Evolutionary conservation across 2,888 invertebrate species (phyloP).

Genomic region (Bellardia bayeri): DNA sequence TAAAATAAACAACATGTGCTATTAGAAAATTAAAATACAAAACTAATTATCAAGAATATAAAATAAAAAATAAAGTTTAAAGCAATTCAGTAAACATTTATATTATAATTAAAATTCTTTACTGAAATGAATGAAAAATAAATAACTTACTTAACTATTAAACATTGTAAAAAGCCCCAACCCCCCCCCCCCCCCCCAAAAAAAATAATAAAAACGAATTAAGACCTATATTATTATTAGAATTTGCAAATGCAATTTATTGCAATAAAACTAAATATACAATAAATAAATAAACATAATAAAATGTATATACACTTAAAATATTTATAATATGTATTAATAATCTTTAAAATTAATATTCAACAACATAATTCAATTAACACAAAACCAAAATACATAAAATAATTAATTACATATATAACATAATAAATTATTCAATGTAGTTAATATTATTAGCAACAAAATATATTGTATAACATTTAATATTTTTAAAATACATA

Average conservation of each 20-base stretch:
- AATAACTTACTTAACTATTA: too few species aligned
- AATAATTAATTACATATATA: slow-evolving; percentile 15
- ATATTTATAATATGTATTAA: slow-evolving; percentile 5
- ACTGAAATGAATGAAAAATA: too few species aligned
- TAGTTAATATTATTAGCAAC: slow-evolving; percentile 68
- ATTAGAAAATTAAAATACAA: slow-evolving; percentile 65
- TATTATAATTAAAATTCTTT: too few species aligned
- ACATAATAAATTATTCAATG: slow-evolving; percentile 45
- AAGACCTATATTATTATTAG: too few species aligned
- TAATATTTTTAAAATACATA: slow-evolving; percentile 58
- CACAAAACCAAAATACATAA: slow-evolving; percentile 1
- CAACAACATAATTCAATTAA: slow-evolving; percentile 41
- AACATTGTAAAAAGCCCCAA: too few species aligned
- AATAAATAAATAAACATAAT: slow-evolving; percentile 3
- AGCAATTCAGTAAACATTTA: not conserved
- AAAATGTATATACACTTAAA: slow-evolving; percentile 4
- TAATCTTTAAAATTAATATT: slow-evolving; percentile 33
- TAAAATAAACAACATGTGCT: slow-evolving; percentile 59
- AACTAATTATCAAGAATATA: slow-evolving; percentile 33
- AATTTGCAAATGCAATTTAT: too few species aligned
- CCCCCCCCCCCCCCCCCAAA: too few species aligned
- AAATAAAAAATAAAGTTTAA: slow-evolving; percentile 32
- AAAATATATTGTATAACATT: slow-evolving; percentile 65
- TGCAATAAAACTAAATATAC: too few species aligned
- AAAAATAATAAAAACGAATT: too few species aligned